Evolutionary conservation across 2,113 vertebrate species (phyloP).

Genomic region (Pluvianellus socialis): DNA sequence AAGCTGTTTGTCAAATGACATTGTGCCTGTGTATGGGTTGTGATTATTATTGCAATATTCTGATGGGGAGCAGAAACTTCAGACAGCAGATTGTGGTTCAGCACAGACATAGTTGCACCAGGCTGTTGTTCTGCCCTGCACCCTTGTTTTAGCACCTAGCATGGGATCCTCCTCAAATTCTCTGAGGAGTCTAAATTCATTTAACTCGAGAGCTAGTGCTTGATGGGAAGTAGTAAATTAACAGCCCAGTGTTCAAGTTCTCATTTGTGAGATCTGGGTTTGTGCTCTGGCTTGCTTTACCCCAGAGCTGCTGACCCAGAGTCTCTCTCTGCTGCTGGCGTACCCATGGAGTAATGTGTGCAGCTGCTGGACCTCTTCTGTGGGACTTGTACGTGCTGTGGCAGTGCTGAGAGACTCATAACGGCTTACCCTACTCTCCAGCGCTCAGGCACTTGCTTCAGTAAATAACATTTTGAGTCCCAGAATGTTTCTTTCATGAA

Average conservation of each 20-base stretch:
- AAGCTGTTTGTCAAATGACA: neutral
- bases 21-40: neutral
- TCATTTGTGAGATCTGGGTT: neutral
- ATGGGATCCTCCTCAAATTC: neutral
- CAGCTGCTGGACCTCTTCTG: neutral
- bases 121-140: neutral
- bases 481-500: neutral
- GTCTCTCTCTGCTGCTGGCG: neutral
- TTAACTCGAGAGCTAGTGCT: neutral
- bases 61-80: neutral
- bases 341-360: rapidly evolving
- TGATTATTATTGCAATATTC: neutral
- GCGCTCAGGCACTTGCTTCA: neutral
- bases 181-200: neutral
- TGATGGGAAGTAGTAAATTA: neutral
- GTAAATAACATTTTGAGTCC: neutral
- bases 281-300: neutral
- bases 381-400: rapidly evolving
- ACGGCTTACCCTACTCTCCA: neutral
- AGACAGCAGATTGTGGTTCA: neutral
- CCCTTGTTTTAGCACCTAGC: neutral
- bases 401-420: rapidly evolving
- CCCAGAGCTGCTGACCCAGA: neutral
- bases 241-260: neutral
- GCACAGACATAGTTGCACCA: neutral